Evolutionary conservation across 2,797 vertebrate species (phyloP).

Genomic region (Etheostoma perlongum): DNA sequence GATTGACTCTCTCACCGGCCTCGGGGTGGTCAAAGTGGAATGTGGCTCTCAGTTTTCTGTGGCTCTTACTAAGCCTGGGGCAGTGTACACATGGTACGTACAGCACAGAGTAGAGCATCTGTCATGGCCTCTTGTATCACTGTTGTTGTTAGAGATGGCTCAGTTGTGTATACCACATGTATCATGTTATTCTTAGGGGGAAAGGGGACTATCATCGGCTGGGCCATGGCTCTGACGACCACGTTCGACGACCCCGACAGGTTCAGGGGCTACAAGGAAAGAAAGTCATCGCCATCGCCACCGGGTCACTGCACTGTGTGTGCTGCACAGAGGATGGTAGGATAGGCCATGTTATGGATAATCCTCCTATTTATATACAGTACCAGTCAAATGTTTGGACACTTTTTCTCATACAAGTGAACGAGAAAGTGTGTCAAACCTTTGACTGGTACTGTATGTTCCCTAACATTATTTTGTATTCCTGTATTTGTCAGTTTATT

Average conservation of each 20-base stretch:
- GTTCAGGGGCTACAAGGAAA: constrained; percentile 98
- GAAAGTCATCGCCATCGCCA: constrained; percentile 99
- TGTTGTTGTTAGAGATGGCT: not conserved
- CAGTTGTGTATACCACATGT: not conserved
- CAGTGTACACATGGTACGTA: constrained; percentile 96
- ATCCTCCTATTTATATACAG: too few relatives aligned
- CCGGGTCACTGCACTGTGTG: constrained; percentile 97
- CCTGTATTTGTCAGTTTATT: not conserved
- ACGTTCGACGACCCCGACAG: constrained; percentile 95
- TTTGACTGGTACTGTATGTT: too few relatives aligned
- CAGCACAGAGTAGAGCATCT: not conserved
- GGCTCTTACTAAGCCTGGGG: constrained; percentile 95
- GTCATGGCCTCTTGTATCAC: not conserved
- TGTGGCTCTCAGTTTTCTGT: constrained; percentile 99
- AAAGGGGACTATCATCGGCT: constrained; percentile 98
- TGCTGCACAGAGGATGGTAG: constrained; percentile 99
- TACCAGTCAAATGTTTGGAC: too few relatives aligned
- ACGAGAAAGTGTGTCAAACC: too few relatives aligned
- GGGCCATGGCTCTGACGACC: constrained; percentile 98
- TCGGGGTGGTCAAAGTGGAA: constrained; percentile 97
- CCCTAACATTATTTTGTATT: too few relatives aligned
- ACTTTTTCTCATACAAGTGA: too few relatives aligned
- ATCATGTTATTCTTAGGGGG: constrained; percentile 85
- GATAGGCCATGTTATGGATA: not conserved
- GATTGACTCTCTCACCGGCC: constrained; percentile 97